A percentile compares a stretch with the other conserved stretches of the same genome.
These are phyloP conservation scores for Nemopilema nomurai DNA, from an alignment of 30 jellyfish, hydroid and myxozoan species.

Conservation along the genomic window DNA sequence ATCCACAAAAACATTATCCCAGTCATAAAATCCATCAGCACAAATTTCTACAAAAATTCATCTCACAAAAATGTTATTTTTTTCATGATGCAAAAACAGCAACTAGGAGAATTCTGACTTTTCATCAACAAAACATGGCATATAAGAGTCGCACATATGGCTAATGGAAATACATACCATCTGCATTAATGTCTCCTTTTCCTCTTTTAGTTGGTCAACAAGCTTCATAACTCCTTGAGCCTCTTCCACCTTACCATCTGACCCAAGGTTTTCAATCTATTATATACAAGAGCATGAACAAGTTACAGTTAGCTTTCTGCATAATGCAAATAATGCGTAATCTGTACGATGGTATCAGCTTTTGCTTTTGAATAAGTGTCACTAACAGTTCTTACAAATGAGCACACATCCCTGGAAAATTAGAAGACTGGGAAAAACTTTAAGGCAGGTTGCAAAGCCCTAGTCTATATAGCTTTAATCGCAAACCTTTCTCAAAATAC, in stretches of 20 bases:
- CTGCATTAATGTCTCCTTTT: conserved; percentile 70
- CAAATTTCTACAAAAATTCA: too few species aligned
- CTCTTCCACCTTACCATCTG: conserved; percentile 97
- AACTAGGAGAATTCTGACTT: too few species aligned
- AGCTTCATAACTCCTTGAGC: conserved; percentile 94
- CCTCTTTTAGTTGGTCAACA: conserved; percentile 95
- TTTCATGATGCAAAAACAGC: too few species aligned
- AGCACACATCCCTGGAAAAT: too few species aligned
- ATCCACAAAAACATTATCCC: too few species aligned
- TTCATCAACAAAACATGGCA: not conserved
- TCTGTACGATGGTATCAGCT: not conserved
- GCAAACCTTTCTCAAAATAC: too few species aligned
- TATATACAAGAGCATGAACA: not conserved
- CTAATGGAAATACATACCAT: conserved; percentile 40
- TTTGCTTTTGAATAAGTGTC: not conserved
- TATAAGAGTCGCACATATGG: not conserved
- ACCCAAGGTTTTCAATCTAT: conserved; percentile 89
- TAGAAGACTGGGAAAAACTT: too few species aligned
- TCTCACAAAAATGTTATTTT: too few species aligned
- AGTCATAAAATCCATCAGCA: too few species aligned
- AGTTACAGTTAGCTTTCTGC: not conserved
- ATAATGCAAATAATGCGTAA: not conserved
- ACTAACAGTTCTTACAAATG: too few species aligned
- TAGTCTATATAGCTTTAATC: too few species aligned
- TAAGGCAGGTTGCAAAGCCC: too few species aligned